These are phyloP conservation scores for Amphimallon solstitiale DNA, from an alignment of 2,888 invertebrate species.

Conservation along the genomic window DNA sequence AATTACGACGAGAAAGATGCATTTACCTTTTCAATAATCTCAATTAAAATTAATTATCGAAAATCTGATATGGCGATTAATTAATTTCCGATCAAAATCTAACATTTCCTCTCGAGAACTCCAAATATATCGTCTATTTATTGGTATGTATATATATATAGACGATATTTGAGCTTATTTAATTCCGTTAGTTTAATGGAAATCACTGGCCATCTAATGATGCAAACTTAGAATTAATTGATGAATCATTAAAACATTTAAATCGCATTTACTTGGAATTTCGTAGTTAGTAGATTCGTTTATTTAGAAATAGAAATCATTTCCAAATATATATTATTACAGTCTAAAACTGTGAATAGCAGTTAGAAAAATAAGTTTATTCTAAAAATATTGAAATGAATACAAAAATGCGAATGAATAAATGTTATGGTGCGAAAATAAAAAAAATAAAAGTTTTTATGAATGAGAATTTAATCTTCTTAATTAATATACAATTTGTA, in stretches of 20 bases:
- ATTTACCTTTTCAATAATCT: too few relatives aligned
- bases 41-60: not conserved
- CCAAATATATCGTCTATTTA: not conserved
- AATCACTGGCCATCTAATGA: not conserved
- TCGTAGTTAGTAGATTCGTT: conserved; percentile 6
- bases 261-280: not conserved
- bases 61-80: not conserved
- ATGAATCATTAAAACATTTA: conserved; percentile 28
- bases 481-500: too few relatives aligned
- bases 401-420: too few relatives aligned
- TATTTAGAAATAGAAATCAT: not conserved
- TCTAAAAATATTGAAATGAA: too few relatives aligned
- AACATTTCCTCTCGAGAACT: not conserved
- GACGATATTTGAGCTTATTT: not conserved
- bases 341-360: too few relatives aligned
- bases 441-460: too few relatives aligned
- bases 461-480: too few relatives aligned
- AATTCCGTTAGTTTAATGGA: not conserved
- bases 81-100: not conserved
- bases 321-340: too few relatives aligned
- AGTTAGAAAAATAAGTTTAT: too few relatives aligned
- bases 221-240: conserved; percentile 29
- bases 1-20: too few relatives aligned
- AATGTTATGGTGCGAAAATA: too few relatives aligned
- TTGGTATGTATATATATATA: not conserved